These are phyloP conservation scores for Crocodylus rhombifer DNA, from an alignment of 2,797 vertebrate species.

Conservation along the genomic window DNA sequence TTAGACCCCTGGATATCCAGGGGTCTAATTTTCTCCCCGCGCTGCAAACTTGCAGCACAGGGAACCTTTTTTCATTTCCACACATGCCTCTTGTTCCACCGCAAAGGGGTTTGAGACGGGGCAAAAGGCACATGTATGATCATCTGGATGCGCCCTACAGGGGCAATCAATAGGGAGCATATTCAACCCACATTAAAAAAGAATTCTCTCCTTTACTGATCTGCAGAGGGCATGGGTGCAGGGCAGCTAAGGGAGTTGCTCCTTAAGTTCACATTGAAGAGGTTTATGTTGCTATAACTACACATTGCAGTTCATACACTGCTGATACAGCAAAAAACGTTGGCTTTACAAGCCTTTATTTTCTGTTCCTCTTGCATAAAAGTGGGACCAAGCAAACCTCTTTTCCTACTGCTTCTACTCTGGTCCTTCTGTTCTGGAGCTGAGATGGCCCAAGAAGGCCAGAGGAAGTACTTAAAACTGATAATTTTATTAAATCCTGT, in stretches of 20 bases:
- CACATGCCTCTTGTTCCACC: no score
- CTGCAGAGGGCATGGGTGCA: fast-evolving
- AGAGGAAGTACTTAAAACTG: not conserved
- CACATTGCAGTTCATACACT: not conserved
- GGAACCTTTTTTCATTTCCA: no score
- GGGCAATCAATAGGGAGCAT: not conserved
- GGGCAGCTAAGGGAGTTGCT: not conserved
- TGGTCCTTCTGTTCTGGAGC: constrained; percentile 33
- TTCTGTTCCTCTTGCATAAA: not conserved
- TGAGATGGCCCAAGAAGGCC: not conserved
- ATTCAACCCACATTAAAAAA: not conserved
- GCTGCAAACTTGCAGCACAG: no score
- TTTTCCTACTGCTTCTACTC: not conserved
- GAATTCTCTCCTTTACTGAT: no score
- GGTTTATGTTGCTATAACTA: not conserved
- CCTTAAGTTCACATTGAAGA: not conserved
- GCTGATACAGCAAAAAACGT: not conserved
- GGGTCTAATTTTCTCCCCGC: no score
- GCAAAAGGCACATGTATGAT: no score
- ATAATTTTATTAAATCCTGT: no score
- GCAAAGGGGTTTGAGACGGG: no score
- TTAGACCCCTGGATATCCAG: no score
- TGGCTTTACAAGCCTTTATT: not conserved
- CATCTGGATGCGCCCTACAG: not conserved
- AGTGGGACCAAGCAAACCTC: not conserved